phyloP scores from a whole-genome alignment of 1,140 invertebrate species.

The Drosophila erecta region DNA sequence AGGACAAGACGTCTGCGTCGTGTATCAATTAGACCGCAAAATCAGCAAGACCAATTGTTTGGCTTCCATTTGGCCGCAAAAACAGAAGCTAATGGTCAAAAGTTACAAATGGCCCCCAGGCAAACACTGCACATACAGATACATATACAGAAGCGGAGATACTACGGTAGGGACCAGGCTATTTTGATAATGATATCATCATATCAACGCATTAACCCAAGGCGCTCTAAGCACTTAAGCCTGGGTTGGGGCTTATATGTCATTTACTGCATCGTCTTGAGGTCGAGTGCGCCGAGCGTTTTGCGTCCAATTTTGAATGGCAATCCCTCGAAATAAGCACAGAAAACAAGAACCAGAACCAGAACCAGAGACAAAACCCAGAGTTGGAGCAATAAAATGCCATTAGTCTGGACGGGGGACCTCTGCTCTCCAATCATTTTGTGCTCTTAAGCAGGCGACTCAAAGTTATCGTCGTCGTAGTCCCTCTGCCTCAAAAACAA shows the following conservation, averaged over 20 bases:
- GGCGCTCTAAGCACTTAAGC: conserved; percentile 50
- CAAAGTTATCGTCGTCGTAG: conserved; percentile 60
- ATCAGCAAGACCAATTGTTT: conserved; percentile 66
- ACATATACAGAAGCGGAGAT: neutral
- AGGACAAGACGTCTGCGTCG: conserved; percentile 47
- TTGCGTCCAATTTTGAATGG: conserved; percentile 49
- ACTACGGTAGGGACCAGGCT: conserved; percentile 2
- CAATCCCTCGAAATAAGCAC: conserved; percentile 26
- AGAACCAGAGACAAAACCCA: conserved; percentile 9
- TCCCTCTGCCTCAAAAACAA: conserved; percentile 60
- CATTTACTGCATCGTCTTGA: conserved; percentile 59
- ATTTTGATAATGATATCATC: conserved; percentile 72
- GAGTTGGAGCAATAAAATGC: conserved; percentile 50
- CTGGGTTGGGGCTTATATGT: conserved; percentile 50
- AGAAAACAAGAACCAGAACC: conserved; percentile 27
- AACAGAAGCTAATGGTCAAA: conserved; percentile 79
- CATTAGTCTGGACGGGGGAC: conserved; percentile 51
- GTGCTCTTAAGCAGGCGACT: conserved; percentile 74
- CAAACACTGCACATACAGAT: conserved; percentile 13
- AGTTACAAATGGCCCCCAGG: conserved; percentile 61
- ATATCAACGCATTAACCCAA: conserved; percentile 74
- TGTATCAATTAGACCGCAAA: conserved; percentile 80
- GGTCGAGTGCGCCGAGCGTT: conserved; percentile 38
- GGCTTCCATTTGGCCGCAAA: conserved; percentile 57
- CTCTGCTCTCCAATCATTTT: conserved; percentile 61